Evolutionary conservation across 2,113 vertebrate species (phyloP), one percentile per base, ranked within the genome.

Genomic region (Orthonyx spaldingii): DNA sequence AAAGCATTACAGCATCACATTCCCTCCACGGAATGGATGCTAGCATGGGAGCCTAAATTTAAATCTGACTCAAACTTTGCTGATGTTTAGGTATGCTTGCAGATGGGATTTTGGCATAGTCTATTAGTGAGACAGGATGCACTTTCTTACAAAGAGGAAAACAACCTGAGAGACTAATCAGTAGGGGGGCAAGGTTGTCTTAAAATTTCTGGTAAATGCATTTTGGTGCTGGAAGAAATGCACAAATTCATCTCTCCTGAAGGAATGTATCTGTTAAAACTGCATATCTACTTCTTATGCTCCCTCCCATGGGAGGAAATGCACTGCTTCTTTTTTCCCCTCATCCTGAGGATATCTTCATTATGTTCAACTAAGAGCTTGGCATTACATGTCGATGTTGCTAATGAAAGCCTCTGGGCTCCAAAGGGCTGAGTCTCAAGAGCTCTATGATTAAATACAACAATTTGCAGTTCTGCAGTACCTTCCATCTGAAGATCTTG

Each of bases 401-500:
- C 69, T 96, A 96, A 96, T 76, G 81, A 96, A 92, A 64, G 72
- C 57, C 89, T 96, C 59, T 35, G 78, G 95, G 95, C 93, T 96
- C 72, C 93, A 94, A 84, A 96, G 82, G 72, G 86, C 91, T 91
- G 56, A 70, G 28, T 95, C 95, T 96, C 91, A 87, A 96, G 93
- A 90, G 87, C 39, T 94, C 83, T 78, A 24, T 71, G 77, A 94
- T 84, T 93, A 94, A 97, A 94, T 75, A 82, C 50, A 94, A 82
- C 95, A 91, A 91, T 78, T 84, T 80, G 50, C 70, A 87, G 68
- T 77, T 91, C 87, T 94, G 68, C 64, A 52, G 37, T 72, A 83
- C 27, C 39, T 94, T 95, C 84, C 47, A 12, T 87, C 79, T 80
- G 70, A 96, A 86, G 68, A 94, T 84, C 85, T 92, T 5, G 0